Evolutionary conservation across 2,888 invertebrate genomes (phyloP).

Genomic region (Alloplasta piceator): DNA sequence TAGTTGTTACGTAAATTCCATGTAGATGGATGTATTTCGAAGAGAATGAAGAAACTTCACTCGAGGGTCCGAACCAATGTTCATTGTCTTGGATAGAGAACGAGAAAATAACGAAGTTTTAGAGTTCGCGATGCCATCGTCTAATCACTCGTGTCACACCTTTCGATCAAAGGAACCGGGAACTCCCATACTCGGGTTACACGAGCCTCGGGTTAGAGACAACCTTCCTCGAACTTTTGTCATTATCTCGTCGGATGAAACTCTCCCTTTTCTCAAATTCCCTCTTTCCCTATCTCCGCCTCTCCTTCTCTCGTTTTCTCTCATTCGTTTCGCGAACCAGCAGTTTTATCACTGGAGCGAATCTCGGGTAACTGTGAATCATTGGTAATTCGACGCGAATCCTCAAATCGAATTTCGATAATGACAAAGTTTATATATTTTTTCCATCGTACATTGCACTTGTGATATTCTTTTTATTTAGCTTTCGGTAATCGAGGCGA

Average conservation of each 20-base stretch:
- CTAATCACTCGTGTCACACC: conserved; percentile 80
- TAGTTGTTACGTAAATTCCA: neutral
- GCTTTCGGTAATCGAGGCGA: too few relatives aligned
- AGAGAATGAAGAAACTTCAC: conserved; percentile 36
- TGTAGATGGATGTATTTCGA: conserved; percentile 9
- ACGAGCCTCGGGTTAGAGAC: conserved; percentile 44
- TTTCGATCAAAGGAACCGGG: conserved; percentile 74
- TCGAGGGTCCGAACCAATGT: conserved; percentile 14
- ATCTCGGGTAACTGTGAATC: neutral
- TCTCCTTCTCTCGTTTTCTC: too few relatives aligned
- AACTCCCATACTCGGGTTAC: conserved; percentile 66
- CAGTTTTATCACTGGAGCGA: neutral
- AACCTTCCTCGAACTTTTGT: conserved; percentile 49
- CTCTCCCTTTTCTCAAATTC: conserved; percentile 34
- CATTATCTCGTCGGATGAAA: conserved; percentile 49
- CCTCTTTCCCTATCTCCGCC: too few relatives aligned
- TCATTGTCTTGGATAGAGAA: conserved; percentile 30
- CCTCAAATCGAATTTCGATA: neutral
- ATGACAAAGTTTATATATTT: neutral
- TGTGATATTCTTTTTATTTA: too few relatives aligned
- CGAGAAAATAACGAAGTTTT: conserved; percentile 75
- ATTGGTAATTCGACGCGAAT: neutral
- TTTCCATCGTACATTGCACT: too few relatives aligned
- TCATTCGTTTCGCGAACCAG: too few relatives aligned
- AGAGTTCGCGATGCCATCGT: conserved; percentile 72